phyloP scores from a whole-genome alignment of 2,797 vertebrate genomes.

The Arrhamphus sclerolepis region DNA sequence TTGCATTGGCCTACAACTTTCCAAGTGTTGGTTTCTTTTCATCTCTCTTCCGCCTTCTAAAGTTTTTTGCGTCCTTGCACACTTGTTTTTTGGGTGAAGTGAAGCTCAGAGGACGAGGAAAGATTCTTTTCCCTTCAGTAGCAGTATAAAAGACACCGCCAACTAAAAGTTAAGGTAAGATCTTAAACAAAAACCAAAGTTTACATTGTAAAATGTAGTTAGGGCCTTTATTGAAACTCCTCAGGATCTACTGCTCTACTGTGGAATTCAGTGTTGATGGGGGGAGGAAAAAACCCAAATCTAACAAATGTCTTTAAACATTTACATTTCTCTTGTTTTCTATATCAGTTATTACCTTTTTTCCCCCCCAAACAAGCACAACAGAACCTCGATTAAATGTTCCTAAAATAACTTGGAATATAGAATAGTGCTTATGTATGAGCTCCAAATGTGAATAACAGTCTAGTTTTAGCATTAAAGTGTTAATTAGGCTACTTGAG shows the following conservation, averaged over 20 bases:
- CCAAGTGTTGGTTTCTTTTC: slow-evolving; percentile 37
- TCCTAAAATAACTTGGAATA: too few relatives aligned
- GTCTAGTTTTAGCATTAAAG: background rate
- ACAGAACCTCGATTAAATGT: too few relatives aligned
- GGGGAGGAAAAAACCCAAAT: too few relatives aligned
- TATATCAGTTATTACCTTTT: too few relatives aligned
- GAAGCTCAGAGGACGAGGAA: slow-evolving; percentile 24
- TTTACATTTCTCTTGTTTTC: too few relatives aligned
- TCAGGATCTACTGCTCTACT: background rate
- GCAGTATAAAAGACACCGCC: background rate
- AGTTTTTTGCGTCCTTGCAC: slow-evolving; percentile 25
- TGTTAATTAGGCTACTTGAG: background rate
- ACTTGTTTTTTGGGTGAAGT: slow-evolving; percentile 25
- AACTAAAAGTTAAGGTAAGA: slow-evolving; percentile 51
- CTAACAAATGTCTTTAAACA: too few relatives aligned
- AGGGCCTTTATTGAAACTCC: background rate
- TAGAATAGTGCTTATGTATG: too few relatives aligned
- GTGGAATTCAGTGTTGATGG: too few relatives aligned
- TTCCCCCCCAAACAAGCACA: too few relatives aligned
- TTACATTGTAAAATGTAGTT: background rate
- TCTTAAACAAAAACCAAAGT: background rate
- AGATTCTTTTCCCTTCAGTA: slow-evolving; percentile 11
- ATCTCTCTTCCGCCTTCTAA: slow-evolving; percentile 54
- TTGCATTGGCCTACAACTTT: slow-evolving; percentile 50
- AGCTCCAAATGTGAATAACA: too few relatives aligned